These are phyloP conservation scores for Orchesellides sinensis DNA, from an alignment of 2,888 invertebrate species.

Conservation along the genomic window DNA sequence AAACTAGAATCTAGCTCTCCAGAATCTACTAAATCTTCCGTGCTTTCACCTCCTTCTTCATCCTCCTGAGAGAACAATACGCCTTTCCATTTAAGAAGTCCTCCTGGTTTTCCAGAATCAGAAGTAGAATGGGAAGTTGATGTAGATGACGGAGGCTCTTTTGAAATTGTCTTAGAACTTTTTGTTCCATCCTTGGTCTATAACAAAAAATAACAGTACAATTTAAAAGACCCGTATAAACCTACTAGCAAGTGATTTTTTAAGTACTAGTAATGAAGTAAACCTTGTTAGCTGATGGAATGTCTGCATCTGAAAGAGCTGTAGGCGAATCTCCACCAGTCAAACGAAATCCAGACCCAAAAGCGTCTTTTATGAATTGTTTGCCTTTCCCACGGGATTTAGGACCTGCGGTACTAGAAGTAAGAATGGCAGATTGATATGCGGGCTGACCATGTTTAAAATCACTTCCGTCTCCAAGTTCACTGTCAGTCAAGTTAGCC, in stretches of 20 bases:
- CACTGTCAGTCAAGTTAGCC: slow-evolving; percentile 58
- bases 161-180: slow-evolving; percentile 16
- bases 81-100: slow-evolving; percentile 87
- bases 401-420: slow-evolving; percentile 57
- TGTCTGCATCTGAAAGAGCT: slow-evolving; percentile 71
- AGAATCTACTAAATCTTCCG: slow-evolving; percentile 64
- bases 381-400: slow-evolving; percentile 60
- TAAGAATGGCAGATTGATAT: slow-evolving; percentile 73
- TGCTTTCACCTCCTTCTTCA: slow-evolving; percentile 76
- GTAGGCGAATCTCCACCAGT: slow-evolving; percentile 66
- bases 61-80: slow-evolving; percentile 84
- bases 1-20: slow-evolving; percentile 61
- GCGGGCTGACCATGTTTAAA: slow-evolving; percentile 74
- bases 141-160: slow-evolving; percentile 58
- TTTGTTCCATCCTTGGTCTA: slow-evolving; percentile 34
- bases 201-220: not conserved
- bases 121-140: slow-evolving; percentile 49
- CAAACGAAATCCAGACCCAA: slow-evolving; percentile 66
- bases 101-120: slow-evolving; percentile 74
- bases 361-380: slow-evolving; percentile 63
- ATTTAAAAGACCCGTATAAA: not conserved
- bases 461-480: slow-evolving; percentile 67
- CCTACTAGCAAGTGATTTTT: not conserved
- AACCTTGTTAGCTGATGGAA: slow-evolving; percentile 68
- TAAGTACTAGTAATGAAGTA: not conserved